Base-by-base conservation (phyloP, 1,140 invertebrate species). In the Phymastichus coffea region DNA sequence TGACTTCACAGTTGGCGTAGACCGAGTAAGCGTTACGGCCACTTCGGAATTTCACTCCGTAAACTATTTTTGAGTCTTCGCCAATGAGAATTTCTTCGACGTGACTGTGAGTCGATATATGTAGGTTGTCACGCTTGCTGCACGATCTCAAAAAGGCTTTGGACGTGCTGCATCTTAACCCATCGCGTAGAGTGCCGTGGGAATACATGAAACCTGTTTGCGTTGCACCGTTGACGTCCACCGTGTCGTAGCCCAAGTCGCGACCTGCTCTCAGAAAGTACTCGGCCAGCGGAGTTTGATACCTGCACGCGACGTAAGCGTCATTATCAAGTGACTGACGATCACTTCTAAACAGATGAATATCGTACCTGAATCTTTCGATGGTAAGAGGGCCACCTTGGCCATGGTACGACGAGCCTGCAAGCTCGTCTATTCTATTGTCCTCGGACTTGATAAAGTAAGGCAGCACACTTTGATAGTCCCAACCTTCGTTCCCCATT, bases 391-490 rank as follows among this genome's bases (percentile, higher is more conserved):
- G 86, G 0, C 90, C 90, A 7, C 83, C 86, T 4, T 73, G 83
- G 0, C 82, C 86, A 61, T 94, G 93, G 60, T 90, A 90, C 1
- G 82, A 75, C 53, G 87, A 85, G 30, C 81, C 63, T 63, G 67
- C 64, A 33, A 80, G 75, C 22, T 85, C 81, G 0, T 83, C 79
- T 72, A 93, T 86, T 61, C 78, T 80, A 71, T 88, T 87, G 66
- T 89, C 83, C 77, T 91, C 87, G 0, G 85, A 81, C 73, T 89
- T 89, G 63, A 87, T 84, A 69, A 94, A 94, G 69, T 93, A 94
- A 37, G 89, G 90, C 23, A 95, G 79, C 43, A 96, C 84, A 22
- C 87, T 88, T 28, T 88, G 83, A 52, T 92, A 89, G 17, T 87
- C 82, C 84, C 92, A 94, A 14, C 84, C 90, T 2, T 71, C 51